Evolutionary conservation across 2,888 invertebrate species (phyloP), one percentile per base, ranked within the genome.

Genomic region (Cephus nigrinus): DNA sequence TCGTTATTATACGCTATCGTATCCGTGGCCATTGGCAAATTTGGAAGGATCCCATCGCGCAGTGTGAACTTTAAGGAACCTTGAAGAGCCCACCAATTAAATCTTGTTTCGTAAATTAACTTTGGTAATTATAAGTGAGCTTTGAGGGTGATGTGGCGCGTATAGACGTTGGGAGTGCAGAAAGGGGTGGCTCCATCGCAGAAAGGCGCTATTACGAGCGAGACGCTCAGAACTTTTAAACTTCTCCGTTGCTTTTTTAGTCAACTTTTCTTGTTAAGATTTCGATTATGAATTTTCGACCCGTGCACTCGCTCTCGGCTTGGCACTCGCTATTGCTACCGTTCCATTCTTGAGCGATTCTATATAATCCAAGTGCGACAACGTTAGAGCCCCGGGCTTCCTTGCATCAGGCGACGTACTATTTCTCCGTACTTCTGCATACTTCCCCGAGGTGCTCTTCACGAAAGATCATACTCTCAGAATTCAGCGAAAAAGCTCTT

Each of bases 181-280:
- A 40, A 40, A 40, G 40, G 40, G 23, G 40, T 40, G 40, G 40
- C 40, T 23, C 5, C 40, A 1, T 40, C 5, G 23, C 83, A 78
- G 75, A 77, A 75, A 75, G 79, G 76, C 73, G 69, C 74, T 78
- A 84, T 84, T 82, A 84, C 82, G 80, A 83, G 81, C 81, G 83
- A 81, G 82, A 80, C 81, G 80, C 78, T 80, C 40, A 12, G 80
- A 82, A 84, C 84, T 85, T 85, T 78, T 40, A 76, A 85, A 86
- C 85, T 86, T 86, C 78, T 83, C 86, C 80, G 81, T 83, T 83
- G 84, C 85, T 82, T 82, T 83, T 83, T 83, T 82, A 78, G 75
- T 79, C 83, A 85, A 86, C 85, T 86, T 86, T 85, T 81, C 86
- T 86, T 82, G 82, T 86, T 85, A 86, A 86, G 85, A 86, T 85